Evolutionary conservation across 2,797 vertebrate genomes (phyloP).

Genomic region (Heterohyrax brucei): DNA sequence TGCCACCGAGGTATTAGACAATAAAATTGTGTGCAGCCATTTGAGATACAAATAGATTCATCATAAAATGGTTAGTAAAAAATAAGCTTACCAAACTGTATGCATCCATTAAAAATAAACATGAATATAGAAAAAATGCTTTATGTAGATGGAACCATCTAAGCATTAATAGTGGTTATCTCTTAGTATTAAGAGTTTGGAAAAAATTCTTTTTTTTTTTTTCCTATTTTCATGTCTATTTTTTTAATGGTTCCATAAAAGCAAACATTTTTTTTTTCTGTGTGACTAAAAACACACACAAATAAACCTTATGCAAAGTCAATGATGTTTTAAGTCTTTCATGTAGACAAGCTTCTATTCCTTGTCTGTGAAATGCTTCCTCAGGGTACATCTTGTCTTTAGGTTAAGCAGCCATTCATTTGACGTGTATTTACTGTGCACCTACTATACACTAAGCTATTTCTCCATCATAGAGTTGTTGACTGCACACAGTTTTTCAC

Average conservation of each 20-base stretch:
- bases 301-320: not conserved
- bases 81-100: not conserved
- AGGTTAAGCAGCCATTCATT: not conserved
- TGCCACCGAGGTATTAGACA: not conserved
- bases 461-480: not conserved
- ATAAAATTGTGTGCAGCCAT: not conserved
- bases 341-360: not conserved
- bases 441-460: not conserved
- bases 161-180: not conserved
- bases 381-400: not conserved
- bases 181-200: not conserved
- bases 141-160: constrained; percentile 18
- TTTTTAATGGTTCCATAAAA: constrained; percentile 21
- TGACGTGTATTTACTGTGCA: not conserved
- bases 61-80: constrained; percentile 53
- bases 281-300: constrained; percentile 32
- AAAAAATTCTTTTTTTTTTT: not conserved
- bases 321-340: not conserved
- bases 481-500: not conserved
- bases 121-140: not conserved
- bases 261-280: not conserved
- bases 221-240: too few species aligned
- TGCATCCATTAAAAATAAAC: not conserved
- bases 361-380: not conserved
- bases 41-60: constrained; percentile 36